phyloP scores from a whole-genome alignment of 2,888 invertebrate species.

The Amphipoea oculea region DNA sequence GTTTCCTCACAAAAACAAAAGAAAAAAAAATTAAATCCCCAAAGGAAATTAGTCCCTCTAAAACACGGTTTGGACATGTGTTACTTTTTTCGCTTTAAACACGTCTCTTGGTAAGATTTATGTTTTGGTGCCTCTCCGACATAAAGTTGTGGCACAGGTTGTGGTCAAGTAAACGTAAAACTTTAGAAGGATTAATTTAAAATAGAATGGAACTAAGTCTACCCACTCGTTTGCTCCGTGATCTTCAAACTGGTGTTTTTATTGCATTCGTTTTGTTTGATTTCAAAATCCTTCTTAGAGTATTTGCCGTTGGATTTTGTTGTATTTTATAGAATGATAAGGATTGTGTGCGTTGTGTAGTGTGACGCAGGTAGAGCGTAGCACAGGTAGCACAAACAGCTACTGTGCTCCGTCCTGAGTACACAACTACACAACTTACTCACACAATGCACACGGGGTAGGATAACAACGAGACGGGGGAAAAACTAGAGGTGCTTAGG shows the following conservation, averaged over 20 bases:
- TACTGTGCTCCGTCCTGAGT: conserved; percentile 86
- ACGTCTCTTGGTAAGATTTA: conserved; percentile 87
- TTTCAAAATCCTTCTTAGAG: conserved; percentile 77
- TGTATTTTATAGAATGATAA: conserved; percentile 86
- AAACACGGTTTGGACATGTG: conserved; percentile 88
- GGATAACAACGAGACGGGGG: conserved; percentile 67
- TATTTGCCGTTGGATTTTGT: conserved; percentile 82
- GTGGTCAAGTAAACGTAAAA: conserved; percentile 82
- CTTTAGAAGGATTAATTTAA: conserved; percentile 77
- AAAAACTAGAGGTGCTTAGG: conserved; percentile 39
- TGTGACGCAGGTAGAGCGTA: conserved; percentile 83
- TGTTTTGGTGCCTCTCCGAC: conserved; percentile 82
- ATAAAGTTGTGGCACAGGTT: too few relatives aligned
- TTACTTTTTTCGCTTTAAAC: conserved; percentile 90
- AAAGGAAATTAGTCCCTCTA: conserved; percentile 90
- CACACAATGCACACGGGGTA: conserved; percentile 74
- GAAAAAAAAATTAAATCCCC: conserved; percentile 81
- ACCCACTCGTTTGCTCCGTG: conserved; percentile 53
- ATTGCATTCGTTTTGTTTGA: conserved; percentile 80
- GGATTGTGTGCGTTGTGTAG: conserved; percentile 77
- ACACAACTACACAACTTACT: conserved; percentile 78
- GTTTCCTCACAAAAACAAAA: conserved; percentile 80
- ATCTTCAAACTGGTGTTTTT: conserved; percentile 69
- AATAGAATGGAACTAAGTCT: conserved; percentile 70
- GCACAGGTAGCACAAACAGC: conserved; percentile 89